Percentiles rank a stretch among this genome's conserved stretches.
Conservation (phyloP, 2,797 vertebrate species). For the Neoniphon sammara region DNA sequence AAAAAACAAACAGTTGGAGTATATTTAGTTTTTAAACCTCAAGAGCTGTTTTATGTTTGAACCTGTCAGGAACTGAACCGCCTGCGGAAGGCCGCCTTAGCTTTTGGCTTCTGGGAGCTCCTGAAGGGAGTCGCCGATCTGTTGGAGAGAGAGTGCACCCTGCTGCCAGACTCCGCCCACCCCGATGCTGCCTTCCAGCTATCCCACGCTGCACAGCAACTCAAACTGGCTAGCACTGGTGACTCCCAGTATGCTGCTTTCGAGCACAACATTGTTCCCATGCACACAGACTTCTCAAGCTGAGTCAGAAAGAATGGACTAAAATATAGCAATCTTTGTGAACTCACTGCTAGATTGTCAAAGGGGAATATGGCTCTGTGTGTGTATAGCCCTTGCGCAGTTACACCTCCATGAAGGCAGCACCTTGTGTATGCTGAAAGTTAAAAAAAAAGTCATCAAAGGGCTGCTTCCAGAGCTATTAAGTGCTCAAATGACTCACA, state of each 20-base stretch:
- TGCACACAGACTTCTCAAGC: slow-evolving; percentile 96
- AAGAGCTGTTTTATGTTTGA: not conserved
- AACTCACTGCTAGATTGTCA: slow-evolving; percentile 6
- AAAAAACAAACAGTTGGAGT: no score
- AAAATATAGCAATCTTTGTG: not conserved
- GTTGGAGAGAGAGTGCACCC: slow-evolving; percentile 94
- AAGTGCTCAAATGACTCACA: slow-evolving; percentile 8
- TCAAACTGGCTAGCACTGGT: slow-evolving; percentile 92
- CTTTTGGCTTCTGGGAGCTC: slow-evolving; percentile 97
- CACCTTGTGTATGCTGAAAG: not conserved
- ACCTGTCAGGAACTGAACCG: slow-evolving; percentile 92
- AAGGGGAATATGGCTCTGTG: not conserved
- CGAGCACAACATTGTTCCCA: slow-evolving; percentile 93
- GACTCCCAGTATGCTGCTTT: slow-evolving; percentile 91
- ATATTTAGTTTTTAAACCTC: not conserved
- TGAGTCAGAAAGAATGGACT: slow-evolving; percentile 47
- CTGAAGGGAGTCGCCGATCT: slow-evolving; percentile 96
- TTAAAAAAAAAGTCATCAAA: not conserved
- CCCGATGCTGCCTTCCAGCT: slow-evolving; percentile 97
- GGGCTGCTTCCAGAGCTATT: not conserved
- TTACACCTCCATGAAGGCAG: not conserved
- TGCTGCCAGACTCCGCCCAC: slow-evolving; percentile 95
- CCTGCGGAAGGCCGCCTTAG: slow-evolving; percentile 93
- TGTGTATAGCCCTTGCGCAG: not conserved
- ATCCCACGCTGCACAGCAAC: slow-evolving; percentile 94